Base-by-base conservation (phyloP, 2,113 vertebrate genomes). In the Phrynosoma platyrhinos region DNA sequence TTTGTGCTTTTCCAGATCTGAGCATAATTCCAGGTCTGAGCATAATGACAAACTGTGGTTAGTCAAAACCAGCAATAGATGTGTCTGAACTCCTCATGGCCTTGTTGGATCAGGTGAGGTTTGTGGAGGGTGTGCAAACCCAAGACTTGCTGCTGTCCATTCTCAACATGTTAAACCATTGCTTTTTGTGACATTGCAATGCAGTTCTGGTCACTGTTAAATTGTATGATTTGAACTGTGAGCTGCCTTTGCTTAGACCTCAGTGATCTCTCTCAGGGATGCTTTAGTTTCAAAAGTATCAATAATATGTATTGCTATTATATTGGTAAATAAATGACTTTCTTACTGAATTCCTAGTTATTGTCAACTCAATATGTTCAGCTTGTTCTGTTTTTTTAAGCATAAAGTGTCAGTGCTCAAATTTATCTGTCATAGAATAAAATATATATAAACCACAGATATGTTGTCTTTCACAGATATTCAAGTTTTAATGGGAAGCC, bases 401-500 rank as follows among this genome's bases (percentile, higher is more conserved):
- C 2, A 20, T 55, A 18, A 75, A 85, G 87, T 27, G 36, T 75
- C 0, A 3, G 69, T 36, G 27, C n/a, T 79, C 14, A 83, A 9
- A 0, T 0, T 0, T 58, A 32, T 0, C 82, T 77, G 58, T 0
- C 1, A 0, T 64, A 42, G 23, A 47, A 79, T 58, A 40, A 21
- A 66, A 82, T 71, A 68, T 13, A n/a, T 58, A n/a, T 58, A 7
- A 75, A n/a, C 30, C 85, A 21, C 8, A 81, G 42, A 40, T 86
- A 68, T 86, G 5, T 76, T 66, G 32, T 84, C n/a, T 83, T 90
- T 88, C 32, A 0, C 90, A 98, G 98, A 98, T 88, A 98, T 98
- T 85, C 98, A 98, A 94, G 97, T 98, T 47, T 92, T 98, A 90
- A 98, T 98, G 98, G 98, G 98, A 87, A 98, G 98, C 93, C 95